Evolutionary conservation across 2,888 invertebrate species (phyloP).

Genomic region (Pherbina coryleti): DNA sequence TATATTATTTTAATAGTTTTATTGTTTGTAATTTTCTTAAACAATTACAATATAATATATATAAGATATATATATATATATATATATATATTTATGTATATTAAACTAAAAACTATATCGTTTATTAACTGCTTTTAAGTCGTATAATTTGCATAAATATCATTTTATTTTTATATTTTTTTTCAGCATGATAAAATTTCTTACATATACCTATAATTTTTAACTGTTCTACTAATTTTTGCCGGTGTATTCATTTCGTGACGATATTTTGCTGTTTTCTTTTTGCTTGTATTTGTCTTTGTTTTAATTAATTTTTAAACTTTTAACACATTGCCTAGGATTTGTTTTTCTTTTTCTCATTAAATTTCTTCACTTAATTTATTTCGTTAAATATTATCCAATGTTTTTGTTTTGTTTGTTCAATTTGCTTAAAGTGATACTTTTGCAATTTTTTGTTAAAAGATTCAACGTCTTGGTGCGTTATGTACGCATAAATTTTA

Average conservation of each 20-base stretch:
- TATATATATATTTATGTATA: conserved; percentile 15
- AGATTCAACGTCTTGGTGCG: not conserved
- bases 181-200: conserved; percentile 23
- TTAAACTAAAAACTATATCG: conserved; percentile 27
- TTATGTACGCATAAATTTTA: conserved; percentile 3
- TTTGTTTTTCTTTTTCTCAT: not conserved
- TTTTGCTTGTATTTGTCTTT: conserved; percentile 23
- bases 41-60: conserved; percentile 22
- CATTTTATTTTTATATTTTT: conserved; percentile 23
- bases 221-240: conserved; percentile 24
- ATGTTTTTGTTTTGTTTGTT: not conserved
- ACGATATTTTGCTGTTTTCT: conserved; percentile 39
- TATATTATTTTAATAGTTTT: conserved; percentile 14
- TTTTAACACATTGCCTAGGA: conserved; percentile 26
- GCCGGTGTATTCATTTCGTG: conserved; percentile 48
- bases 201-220: not conserved
- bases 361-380: not conserved
- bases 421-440: conserved; percentile 9
- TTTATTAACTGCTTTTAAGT: conserved; percentile 11
- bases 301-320: conserved; percentile 45
- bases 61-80: conserved; percentile 15
- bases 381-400: not conserved
- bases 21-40: conserved; percentile 32
- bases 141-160: conserved; percentile 45
- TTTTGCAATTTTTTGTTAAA: conserved; percentile 8